These are phyloP conservation scores for Drosophila sordidapex DNA, from an alignment of 2,888 invertebrate genomes.

Conservation along the genomic window DNA sequence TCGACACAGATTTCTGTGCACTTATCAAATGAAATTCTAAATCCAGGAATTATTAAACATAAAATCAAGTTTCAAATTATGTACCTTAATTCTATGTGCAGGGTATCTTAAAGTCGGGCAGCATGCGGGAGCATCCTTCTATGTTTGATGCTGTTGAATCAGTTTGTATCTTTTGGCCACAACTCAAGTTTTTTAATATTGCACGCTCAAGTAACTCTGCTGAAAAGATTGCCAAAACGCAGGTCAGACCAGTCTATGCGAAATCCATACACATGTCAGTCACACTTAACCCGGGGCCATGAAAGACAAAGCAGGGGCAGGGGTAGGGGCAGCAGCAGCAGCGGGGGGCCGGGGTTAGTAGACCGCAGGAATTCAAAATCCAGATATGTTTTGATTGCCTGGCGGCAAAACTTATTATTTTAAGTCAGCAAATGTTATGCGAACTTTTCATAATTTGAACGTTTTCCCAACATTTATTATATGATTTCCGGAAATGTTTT, in stretches of 20 bases:
- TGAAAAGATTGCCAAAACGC: conserved; percentile 47
- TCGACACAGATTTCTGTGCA: neutral
- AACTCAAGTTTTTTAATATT: conserved; percentile 53
- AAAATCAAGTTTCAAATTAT: neutral
- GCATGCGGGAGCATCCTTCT: neutral
- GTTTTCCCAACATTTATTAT: conserved; percentile 70
- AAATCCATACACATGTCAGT: conserved; percentile 75
- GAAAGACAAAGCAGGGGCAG: conserved; percentile 4
- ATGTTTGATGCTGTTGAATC: conserved; percentile 10
- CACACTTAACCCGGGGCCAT: conserved; percentile 73
- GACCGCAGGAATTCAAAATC: conserved; percentile 57
- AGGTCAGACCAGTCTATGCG: conserved; percentile 57
- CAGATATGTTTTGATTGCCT: conserved; percentile 72
- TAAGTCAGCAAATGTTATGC: conserved; percentile 65
- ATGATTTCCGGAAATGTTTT: conserved; percentile 70
- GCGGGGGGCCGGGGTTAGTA: conserved; percentile 24
- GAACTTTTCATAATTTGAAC: conserved; percentile 64
- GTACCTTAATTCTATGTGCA: neutral
- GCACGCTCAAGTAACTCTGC: conserved; percentile 68
- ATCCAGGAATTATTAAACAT: fast-evolving
- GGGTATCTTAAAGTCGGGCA: neutral
- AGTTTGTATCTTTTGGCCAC: conserved; percentile 19
- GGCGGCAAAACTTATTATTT: conserved; percentile 73
- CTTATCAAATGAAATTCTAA: neutral
- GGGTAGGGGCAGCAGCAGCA: neutral